These are phyloP conservation scores for Cheilosia impressa DNA, from an alignment of 2,888 invertebrate species.

Conservation along the genomic window DNA sequence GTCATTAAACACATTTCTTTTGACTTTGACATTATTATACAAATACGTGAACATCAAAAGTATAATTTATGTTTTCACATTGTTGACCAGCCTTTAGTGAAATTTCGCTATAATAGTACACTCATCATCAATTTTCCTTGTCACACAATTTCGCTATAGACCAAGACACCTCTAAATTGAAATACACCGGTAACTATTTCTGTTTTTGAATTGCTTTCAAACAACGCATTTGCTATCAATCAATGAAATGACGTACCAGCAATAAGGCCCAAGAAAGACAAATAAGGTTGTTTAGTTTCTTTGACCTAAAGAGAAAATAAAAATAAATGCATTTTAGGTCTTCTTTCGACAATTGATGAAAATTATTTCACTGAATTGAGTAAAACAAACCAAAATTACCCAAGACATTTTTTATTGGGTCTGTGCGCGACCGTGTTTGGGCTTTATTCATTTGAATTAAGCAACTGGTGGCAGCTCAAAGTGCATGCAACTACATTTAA, in stretches of 20 bases:
- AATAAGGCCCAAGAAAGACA: not conserved
- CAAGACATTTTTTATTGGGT: no score
- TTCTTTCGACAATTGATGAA: conserved; percentile 8
- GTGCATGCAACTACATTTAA: no score
- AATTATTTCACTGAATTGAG: not conserved
- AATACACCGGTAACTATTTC: no score
- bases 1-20: no score
- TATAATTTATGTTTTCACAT: no score
- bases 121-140: not conserved
- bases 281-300: not conserved
- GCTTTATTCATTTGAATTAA: no score
- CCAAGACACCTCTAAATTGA: not conserved
- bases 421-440: no score
- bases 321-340: not conserved
- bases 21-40: no score
- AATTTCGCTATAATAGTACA: no score
- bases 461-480: no score
- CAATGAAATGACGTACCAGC: not conserved
- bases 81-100: no score
- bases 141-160: not conserved
- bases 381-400: not conserved
- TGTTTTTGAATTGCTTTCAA: conserved; percentile 1
- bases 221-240: not conserved
- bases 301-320: not conserved
- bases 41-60: no score